A percentile compares a stretch with the other conserved stretches of the same genome.
Evolutionary conservation across 1,140 invertebrate genomes (phyloP).

Genomic region (Phthorimaea operculella): DNA sequence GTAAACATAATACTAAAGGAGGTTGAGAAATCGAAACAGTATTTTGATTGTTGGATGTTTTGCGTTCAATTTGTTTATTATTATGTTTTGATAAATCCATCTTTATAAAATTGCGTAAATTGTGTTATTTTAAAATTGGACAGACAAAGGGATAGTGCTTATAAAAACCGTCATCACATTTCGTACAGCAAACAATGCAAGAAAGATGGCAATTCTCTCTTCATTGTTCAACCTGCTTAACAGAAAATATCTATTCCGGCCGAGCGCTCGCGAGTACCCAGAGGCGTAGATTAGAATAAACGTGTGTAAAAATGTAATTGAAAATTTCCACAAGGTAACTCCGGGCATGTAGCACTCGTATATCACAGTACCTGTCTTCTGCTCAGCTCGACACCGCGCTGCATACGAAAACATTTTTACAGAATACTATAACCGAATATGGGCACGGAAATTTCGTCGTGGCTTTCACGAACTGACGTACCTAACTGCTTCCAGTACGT

Average conservation of each 20-base stretch:
- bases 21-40: not conserved
- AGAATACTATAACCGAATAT: too few relatives aligned
- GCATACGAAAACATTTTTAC: not conserved
- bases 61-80: not conserved
- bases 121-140: too few relatives aligned
- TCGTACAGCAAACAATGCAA: too few relatives aligned
- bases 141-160: too few relatives aligned
- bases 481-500: too few relatives aligned
- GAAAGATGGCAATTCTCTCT: too few relatives aligned
- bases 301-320: constrained; percentile 12
- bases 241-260: too few relatives aligned
- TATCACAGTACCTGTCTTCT: constrained; percentile 13
- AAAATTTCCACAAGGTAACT: constrained; percentile 11
- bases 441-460: too few relatives aligned
- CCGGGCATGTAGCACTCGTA: constrained; percentile 14
- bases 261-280: too few relatives aligned
- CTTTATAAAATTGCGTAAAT: not conserved
- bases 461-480: too few relatives aligned
- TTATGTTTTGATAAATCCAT: not conserved
- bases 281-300: not conserved
- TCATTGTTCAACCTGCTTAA: too few relatives aligned
- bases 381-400: not conserved
- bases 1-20: not conserved
- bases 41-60: constrained; percentile 1
- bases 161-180: too few relatives aligned